These are phyloP conservation scores for Colaptes auratus DNA, from an alignment of 2,113 vertebrate genomes.

Conservation along the genomic window DNA sequence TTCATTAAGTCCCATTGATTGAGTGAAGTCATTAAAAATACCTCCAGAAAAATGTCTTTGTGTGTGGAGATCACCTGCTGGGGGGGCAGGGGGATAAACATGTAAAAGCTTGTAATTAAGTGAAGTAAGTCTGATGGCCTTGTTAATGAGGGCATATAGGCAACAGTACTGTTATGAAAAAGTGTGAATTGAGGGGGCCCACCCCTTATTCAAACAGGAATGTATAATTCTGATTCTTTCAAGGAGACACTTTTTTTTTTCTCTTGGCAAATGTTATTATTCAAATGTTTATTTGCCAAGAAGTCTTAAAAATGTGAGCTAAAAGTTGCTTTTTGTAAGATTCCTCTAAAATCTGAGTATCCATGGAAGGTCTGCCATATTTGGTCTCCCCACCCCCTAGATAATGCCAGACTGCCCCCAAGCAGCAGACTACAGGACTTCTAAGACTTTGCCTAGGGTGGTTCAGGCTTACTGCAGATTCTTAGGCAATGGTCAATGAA, in stretches of 20 bases:
- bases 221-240: background rate
- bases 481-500: rapidly evolving
- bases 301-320: background rate
- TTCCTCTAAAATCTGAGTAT: background rate
- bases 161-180: background rate
- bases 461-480: background rate
- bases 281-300: too few species aligned
- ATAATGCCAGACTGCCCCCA: background rate
- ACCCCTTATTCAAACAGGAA: background rate
- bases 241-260: background rate
- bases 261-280: background rate
- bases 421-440: background rate
- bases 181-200: background rate
- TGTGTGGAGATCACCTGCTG: background rate
- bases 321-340: rapidly evolving
- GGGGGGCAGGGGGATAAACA: background rate
- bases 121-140: background rate
- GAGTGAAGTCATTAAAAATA: background rate
- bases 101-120: background rate
- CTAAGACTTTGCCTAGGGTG: background rate
- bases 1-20: background rate
- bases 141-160: background rate
- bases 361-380: background rate
- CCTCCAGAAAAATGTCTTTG: background rate
- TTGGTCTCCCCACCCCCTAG: too few species aligned